Conservation (phyloP, 2,888 invertebrate species). For the Drosophila cracens region DNA sequence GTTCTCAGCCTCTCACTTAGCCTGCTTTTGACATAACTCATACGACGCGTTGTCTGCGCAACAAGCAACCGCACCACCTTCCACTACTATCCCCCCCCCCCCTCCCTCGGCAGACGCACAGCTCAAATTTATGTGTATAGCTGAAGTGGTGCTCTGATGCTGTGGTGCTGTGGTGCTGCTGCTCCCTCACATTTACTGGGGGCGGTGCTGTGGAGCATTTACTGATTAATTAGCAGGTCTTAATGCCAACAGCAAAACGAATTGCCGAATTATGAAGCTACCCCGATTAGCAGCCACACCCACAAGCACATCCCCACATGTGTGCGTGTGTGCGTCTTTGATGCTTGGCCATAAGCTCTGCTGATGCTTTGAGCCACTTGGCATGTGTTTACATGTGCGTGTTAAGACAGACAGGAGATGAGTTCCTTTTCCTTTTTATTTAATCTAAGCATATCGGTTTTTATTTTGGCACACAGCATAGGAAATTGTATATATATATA, state of each 20-base stretch:
- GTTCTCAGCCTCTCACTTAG: constrained; percentile 46
- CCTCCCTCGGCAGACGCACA: background rate
- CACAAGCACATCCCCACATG: background rate
- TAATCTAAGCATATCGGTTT: background rate
- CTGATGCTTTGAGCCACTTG: constrained; percentile 44
- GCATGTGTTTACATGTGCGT: constrained; percentile 58
- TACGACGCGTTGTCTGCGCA: constrained; percentile 66
- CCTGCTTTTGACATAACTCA: constrained; percentile 73
- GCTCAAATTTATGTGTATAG: constrained; percentile 46
- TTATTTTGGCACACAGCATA: background rate
- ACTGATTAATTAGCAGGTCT: constrained; percentile 71
- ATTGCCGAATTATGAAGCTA: constrained; percentile 68
- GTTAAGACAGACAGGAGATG: constrained; percentile 30
- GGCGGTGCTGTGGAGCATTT: constrained; percentile 34
- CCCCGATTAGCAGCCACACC: constrained; percentile 18
- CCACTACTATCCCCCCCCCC: background rate
- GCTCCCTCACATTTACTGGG: background rate
- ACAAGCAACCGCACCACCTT: background rate
- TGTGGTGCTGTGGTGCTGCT: background rate
- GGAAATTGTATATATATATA: background rate
- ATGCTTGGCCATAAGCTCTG: constrained; percentile 27
- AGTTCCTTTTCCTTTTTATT: constrained; percentile 4
- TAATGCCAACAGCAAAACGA: constrained; percentile 55
- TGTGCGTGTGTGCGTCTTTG: constrained; percentile 11
- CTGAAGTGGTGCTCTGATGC: background rate